Base-by-base conservation (phyloP, 2,888 invertebrate genomes). In the Lasius platythorax region DNA sequence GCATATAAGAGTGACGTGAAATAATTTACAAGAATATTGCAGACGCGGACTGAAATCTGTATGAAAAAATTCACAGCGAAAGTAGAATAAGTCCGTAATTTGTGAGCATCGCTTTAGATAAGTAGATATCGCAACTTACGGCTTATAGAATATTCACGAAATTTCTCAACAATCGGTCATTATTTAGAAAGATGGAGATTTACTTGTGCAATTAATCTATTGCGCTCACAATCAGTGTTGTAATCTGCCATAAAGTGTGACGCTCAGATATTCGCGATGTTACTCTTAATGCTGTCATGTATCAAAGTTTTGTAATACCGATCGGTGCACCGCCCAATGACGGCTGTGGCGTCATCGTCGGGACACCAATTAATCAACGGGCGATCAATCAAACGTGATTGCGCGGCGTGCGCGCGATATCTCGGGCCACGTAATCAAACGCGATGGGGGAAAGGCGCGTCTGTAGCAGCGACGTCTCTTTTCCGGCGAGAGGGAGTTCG, bases 381-480 rank as follows among this genome's bases (percentile, higher is more conserved):
- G 46, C 73, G 12, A 81, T 81, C 73, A 72, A 81, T 81, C 67
- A 75, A 75, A 72, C 58, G 72, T 58, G 79, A 79, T 88, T 82
- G 23, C 23, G 82, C 40, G 78, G 76, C 43, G 28, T 74, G 74
- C 37, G 56, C 76, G 43, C 74, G 81, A 74, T 58, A 70, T 70
- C 72, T 37, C 72, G 76, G 11, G 68, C 56, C 72, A 68, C 40
- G 76, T 56, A 67, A 61, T 46, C 50, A 63, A 68, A 5, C 63
- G 5, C 58, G 76, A 70, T 68, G 68, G 67, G 74, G 66, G 83
- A 88, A 85, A 85, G 88, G 82, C 74, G 82, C 76, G 46, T 84
- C 81, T 85, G 43, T 74, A 53, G 61, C 74, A 76, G 84, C 81
- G 40, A 88, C 68, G 53, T 56, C 63, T 63, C 67, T 30, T 63